Percentiles rank a stretch among this genome's conserved stretches.
Conservation (phyloP, 2,113 vertebrate species). For the Pseudopipra pipra region DNA sequence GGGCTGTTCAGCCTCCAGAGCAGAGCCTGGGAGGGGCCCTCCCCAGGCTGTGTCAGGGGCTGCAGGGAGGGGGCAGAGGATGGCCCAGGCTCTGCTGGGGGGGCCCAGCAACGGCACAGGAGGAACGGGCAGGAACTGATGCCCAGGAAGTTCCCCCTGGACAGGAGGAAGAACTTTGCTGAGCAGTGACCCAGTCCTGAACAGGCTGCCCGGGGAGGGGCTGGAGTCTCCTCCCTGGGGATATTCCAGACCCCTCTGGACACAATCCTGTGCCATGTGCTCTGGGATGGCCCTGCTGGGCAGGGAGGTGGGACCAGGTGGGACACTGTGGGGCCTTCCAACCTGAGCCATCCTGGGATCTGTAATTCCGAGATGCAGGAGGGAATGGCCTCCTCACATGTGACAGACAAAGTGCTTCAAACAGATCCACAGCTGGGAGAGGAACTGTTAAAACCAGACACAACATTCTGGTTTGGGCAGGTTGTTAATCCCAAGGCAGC, state of each 20-base stretch:
- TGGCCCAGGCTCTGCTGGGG: neutral
- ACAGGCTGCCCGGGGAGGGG: neutral
- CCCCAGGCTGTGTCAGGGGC: neutral
- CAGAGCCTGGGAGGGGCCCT: neutral
- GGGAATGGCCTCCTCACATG: neutral
- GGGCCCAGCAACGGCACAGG: neutral
- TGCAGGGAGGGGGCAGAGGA: neutral
- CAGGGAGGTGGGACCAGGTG: neutral
- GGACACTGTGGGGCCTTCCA: neutral
- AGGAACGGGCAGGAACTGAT: neutral
- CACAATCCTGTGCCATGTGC: neutral
- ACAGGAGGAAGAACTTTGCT: neutral
- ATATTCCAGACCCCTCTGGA: neutral
- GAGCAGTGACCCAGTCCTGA: neutral
- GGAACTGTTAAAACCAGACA: neutral
- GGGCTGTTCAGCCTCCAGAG: neutral
- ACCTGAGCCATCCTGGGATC: accelerated
- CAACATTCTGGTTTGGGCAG: neutral
- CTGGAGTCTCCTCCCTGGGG: neutral
- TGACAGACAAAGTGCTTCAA: neutral
- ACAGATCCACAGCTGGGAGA: neutral
- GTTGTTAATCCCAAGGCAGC: neutral
- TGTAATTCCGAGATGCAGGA: neutral
- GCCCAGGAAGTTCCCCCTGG: neutral
- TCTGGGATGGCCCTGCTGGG: neutral